These are phyloP conservation scores for Lasiurus cinereus DNA, from an alignment of 2,113 vertebrate genomes.

Conservation along the genomic window DNA sequence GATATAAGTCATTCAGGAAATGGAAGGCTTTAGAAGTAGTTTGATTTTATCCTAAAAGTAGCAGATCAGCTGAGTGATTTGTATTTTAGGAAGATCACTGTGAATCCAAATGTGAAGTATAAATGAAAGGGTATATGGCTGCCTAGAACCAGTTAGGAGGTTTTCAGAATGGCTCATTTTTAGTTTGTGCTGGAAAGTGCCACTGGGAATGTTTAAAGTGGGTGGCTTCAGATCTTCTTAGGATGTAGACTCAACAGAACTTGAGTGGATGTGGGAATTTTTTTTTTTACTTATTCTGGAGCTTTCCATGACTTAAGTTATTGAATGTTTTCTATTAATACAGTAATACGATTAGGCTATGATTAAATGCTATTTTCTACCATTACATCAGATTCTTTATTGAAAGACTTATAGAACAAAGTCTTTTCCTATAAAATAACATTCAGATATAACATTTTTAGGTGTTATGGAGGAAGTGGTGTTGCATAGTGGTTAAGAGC, in stretches of 20 bases:
- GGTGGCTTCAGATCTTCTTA: not conserved
- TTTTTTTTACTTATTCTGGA: not conserved
- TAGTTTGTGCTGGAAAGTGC: slow-evolving; percentile 22
- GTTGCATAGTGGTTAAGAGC: slow-evolving; percentile 21
- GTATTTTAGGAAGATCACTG: not conserved
- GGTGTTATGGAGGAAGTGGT: not conserved
- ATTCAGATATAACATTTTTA: not conserved
- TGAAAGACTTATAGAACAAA: not conserved
- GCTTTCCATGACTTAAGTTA: not conserved
- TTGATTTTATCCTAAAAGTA: slow-evolving; percentile 39
- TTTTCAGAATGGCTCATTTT: slow-evolving; percentile 7
- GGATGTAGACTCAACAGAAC: not conserved
- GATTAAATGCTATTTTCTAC: not conserved
- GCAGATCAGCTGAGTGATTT: not conserved
- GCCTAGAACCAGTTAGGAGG: not conserved
- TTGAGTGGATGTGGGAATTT: not conserved
- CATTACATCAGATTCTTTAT: slow-evolving; percentile 31
- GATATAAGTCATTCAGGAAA: not conserved
- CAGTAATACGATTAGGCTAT: not conserved
- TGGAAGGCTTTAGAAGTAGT: not conserved
- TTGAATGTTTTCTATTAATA: not conserved
- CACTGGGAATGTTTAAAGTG: not conserved
- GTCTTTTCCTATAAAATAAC: slow-evolving; percentile 41
- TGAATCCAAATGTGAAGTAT: not conserved
- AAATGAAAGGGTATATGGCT: not conserved